Base-by-base conservation (phyloP, 2,113 vertebrate genomes). In the Triplophysa rosa region DNA sequence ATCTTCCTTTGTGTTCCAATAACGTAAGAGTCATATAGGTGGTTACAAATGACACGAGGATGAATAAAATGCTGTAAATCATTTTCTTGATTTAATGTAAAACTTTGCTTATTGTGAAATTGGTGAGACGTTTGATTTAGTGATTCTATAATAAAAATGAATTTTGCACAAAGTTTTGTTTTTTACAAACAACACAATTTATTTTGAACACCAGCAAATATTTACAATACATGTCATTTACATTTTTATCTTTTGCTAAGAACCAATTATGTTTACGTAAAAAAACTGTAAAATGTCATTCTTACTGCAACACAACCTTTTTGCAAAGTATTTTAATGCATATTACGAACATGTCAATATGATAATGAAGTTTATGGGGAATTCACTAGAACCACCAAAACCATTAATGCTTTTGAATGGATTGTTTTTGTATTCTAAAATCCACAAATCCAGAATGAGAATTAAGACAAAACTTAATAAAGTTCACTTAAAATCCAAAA, bases 121-220 rank as follows among this genome's bases (percentile, higher is more conserved):
- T 37, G 33, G 29, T 29, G 33, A 37, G 33, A 37, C 7, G 5
- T 8, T 37, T 37, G 33, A 37, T 37, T 37, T 6, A 37, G 7
- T 37, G 5, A 37, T 7, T 37, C 33, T 37, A 37, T 37, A 37
- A 37, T 49, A 16, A 49, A 49, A 49, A 49, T 16, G 13, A 12
- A 49, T 6, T 14, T 49, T 49, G 6, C 33, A 37, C 5, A 49
- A 49, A 49, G 47, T 49, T 49, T 16, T n/a, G 3, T 24, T 17
- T 21, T 47, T 54, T 70, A 56, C 19, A 58, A 58, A 71, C 49
- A 63, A 79, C 49, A 70, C 54, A 79, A 71, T 68, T 78, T 69
- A 71, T 29, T 79, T 70, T 19, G 7, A 23, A 61, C 68, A 33
- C 45, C 37, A 33, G 29, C 49, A 42, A 37, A 24, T 77, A 77